Evolutionary conservation across 2,888 invertebrate species (phyloP).

Genomic region (Platypus cylindrus): DNA sequence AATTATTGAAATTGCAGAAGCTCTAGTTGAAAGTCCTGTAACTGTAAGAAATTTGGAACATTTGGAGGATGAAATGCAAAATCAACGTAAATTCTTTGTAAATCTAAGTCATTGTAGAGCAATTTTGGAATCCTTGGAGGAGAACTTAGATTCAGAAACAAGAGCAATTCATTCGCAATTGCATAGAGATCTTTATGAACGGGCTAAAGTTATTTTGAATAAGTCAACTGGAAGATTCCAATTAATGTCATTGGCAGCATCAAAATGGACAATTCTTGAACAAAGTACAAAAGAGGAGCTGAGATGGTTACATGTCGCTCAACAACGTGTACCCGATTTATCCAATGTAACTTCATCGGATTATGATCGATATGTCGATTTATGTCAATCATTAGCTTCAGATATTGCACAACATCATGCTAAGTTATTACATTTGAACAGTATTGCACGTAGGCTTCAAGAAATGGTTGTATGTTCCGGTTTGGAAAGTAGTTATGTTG

Average conservation of each 20-base stretch:
- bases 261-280: constrained; percentile 69
- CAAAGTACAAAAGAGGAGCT: constrained; percentile 73
- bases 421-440: constrained; percentile 59
- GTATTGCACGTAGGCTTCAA: constrained; percentile 60
- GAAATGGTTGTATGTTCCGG: constrained; percentile 62
- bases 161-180: constrained; percentile 56
- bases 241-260: constrained; percentile 73
- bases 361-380: constrained; percentile 71
- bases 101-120: constrained; percentile 78
- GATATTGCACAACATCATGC: constrained; percentile 73
- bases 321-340: constrained; percentile 71
- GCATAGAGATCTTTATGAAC: constrained; percentile 64
- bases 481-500: constrained; percentile 59
- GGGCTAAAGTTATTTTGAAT: constrained; percentile 64
- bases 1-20: constrained; percentile 74
- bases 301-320: constrained; percentile 72
- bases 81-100: constrained; percentile 78
- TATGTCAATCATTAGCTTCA: constrained; percentile 66
- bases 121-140: constrained; percentile 74
- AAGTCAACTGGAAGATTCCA: constrained; percentile 71
- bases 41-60: constrained; percentile 63
- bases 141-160: constrained; percentile 70
- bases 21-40: constrained; percentile 63
- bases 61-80: constrained; percentile 80
- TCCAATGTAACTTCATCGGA: constrained; percentile 70